Base-by-base conservation (phyloP, 1,140 invertebrate genomes). In the Hermetia illucens region DNA sequence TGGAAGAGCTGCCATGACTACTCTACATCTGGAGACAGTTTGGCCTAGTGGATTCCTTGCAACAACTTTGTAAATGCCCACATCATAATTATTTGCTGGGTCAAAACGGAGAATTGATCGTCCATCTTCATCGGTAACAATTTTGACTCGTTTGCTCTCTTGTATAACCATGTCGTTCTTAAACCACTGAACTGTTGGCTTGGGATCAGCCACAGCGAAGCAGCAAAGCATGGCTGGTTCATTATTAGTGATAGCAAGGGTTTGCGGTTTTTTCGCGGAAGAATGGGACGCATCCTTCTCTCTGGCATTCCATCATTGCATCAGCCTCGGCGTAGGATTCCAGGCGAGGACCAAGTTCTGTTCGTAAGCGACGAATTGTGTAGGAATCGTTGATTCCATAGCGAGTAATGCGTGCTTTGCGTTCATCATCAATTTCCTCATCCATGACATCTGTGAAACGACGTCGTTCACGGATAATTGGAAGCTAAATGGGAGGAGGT, bases 381-480 rank as follows among this genome's bases (percentile, higher is more conserved):
- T 70, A 74, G 15, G 66, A 75, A 41, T 85, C 82, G 3, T 71
- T 69, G 12, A 70, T 62, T 29, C 79, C 78, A 50, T 87, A 88
- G 49, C 75, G 71, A 51, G 78, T 83, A 44, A 87, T 85, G 10
- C 83, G 66, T 5, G 75, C 79, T 48, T 76, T 79, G 15, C 81
- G 69, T 58, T 92, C 88, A 56, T 92, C 88, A 45, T 91, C 85
- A 38, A 93, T 91, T 64, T 94, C 88, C 58, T 94, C 90, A 56
- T 94, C 90, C 88, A 93, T 92, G 2, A 94, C 75, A 51, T 94
- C 90, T 5, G 84, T 90, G 55, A 94, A 93, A 32, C 87, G 75
- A 41, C 90, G 75, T 39, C 90, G 66, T 63, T 94, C 90, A 18
- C 84, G 70, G 45, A 94, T 87, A 4, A 88, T 74, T 5, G 88